A percentile compares a stretch with the other conserved stretches of the same genome.
phyloP scores from a whole-genome alignment of 2,888 invertebrate species.

The Tiliacea aurago region DNA sequence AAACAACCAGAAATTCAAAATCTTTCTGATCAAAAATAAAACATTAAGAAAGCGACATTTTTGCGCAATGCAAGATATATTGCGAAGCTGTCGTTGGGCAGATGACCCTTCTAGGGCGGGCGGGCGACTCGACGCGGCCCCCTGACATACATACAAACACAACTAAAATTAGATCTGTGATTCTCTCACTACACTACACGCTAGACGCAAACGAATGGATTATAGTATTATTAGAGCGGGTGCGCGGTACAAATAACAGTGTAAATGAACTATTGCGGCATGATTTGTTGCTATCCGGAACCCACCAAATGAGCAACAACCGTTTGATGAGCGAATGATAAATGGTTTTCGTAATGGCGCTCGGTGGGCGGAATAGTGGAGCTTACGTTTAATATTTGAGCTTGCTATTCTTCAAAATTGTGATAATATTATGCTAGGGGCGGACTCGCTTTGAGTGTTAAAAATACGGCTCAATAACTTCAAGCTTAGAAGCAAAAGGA shows the following conservation, averaged over 20 bases:
- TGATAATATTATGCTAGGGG: neutral
- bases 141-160: slow-evolving; percentile 88
- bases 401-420: slow-evolving; percentile 27
- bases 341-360: slow-evolving; percentile 50
- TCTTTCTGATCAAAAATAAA: neutral
- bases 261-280: slow-evolving; percentile 76
- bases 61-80: slow-evolving; percentile 48
- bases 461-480: neutral
- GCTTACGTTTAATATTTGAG: slow-evolving; percentile 17
- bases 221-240: slow-evolving; percentile 80
- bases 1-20: neutral
- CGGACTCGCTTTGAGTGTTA: neutral
- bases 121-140: slow-evolving; percentile 80
- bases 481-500: neutral
- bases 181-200: slow-evolving; percentile 81
- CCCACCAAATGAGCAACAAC: slow-evolving; percentile 55
- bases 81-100: slow-evolving; percentile 69
- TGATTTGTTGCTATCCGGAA: slow-evolving; percentile 71
- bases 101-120: slow-evolving; percentile 88
- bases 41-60: slow-evolving; percentile 12
- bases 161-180: slow-evolving; percentile 87
- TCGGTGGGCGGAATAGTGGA: slow-evolving; percentile 37
- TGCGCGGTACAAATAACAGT: slow-evolving; percentile 75
- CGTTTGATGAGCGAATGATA: slow-evolving; percentile 63
- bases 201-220: slow-evolving; percentile 84